A percentile compares a stretch with the other conserved stretches of the same genome.
Conservation (phyloP, 2,797 vertebrate species). For the Petrocephalus schoutedeni region DNA sequence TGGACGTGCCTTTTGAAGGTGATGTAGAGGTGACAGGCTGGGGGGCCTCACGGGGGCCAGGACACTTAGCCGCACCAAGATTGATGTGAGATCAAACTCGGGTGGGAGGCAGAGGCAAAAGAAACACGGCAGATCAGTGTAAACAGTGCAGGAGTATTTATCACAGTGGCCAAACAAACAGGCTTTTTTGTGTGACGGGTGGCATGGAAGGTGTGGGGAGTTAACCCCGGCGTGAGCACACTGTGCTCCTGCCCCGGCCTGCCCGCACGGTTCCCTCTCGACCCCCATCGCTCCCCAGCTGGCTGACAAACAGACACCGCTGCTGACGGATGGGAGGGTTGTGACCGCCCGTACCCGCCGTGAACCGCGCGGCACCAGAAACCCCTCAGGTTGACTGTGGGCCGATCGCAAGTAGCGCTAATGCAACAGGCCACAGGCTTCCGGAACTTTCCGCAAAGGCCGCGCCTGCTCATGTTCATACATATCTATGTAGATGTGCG, state of each 20-base stretch:
- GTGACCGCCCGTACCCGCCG: background rate
- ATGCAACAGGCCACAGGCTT: background rate
- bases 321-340: constrained; percentile 20
- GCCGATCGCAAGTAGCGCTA: background rate
- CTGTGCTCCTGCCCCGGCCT: background rate
- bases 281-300: constrained; percentile 42
- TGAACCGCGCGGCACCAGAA: background rate
- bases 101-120: constrained; percentile 43
- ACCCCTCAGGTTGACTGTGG: background rate
- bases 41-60: background rate
- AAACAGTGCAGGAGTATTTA: constrained; percentile 57
- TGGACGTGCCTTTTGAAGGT: constrained; percentile 8
- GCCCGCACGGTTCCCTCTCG: constrained; percentile 33
- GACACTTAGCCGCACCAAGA: background rate
- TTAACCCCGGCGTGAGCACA: constrained; percentile 19
- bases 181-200: constrained; percentile 22
- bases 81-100: constrained; percentile 54
- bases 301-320: background rate
- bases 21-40: background rate
- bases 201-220: constrained; percentile 33
- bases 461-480: background rate
- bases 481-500: background rate
- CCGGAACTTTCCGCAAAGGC: background rate
- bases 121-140: constrained; percentile 39
- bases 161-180: constrained; percentile 48